phyloP scores from a whole-genome alignment of 2,797 vertebrate genomes.

The Platyrinchus mystaceus region DNA sequence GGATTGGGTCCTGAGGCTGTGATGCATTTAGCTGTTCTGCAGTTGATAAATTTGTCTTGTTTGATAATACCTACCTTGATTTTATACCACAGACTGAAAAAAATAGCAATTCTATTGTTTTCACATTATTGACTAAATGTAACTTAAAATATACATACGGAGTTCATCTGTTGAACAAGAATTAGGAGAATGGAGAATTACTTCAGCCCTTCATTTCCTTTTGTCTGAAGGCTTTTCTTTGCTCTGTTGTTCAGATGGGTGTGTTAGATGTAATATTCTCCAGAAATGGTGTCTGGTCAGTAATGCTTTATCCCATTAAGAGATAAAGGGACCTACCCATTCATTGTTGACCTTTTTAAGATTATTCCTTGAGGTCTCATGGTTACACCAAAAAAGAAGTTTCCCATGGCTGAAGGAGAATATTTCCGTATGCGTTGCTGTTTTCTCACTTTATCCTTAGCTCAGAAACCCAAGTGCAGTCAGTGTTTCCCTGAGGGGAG shows the following conservation, averaged over 20 bases:
- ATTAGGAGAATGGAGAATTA: neutral
- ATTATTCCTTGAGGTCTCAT: neutral
- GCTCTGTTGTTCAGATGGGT: neutral
- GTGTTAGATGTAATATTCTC: neutral
- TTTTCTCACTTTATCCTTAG: neutral
- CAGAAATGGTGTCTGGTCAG: neutral
- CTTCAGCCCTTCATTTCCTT: neutral
- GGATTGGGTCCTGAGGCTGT: neutral
- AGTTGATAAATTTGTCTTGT: neutral
- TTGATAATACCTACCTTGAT: neutral
- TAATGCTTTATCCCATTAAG: neutral
- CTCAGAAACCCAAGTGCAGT: neutral
- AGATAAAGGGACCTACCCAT: neutral
- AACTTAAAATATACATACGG: neutral
- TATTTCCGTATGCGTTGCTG: neutral
- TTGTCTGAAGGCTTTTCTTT: neutral
- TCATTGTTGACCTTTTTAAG: neutral
- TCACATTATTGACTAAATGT: neutral
- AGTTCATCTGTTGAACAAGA: neutral
- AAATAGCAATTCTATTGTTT: neutral
- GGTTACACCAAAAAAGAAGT: neutral
- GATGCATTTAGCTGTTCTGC: neutral
- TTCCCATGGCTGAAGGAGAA: neutral
- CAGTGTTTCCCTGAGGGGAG: neutral
- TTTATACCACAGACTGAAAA: neutral